A percentile compares a stretch with the other conserved stretches of the same genome.
phyloP scores from a whole-genome alignment of 2,113 vertebrate species.

The Anoura caudifer region DNA sequence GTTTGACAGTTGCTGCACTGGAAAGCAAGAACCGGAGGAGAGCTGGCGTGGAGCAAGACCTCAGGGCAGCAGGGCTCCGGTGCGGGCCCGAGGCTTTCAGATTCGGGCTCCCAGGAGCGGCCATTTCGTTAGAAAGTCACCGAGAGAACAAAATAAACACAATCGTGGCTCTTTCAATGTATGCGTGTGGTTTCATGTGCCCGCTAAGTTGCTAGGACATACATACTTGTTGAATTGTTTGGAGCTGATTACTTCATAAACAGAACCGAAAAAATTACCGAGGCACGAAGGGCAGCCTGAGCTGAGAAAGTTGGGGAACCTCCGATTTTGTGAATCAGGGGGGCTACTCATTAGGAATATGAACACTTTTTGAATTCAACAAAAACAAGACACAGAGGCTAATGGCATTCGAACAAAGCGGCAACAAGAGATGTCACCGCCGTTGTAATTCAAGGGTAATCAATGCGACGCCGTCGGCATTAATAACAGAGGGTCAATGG shows the following conservation, averaged over 20 bases:
- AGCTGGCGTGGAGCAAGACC: not conserved
- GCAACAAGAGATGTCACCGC: conserved; percentile 70
- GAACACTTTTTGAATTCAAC: conserved; percentile 61
- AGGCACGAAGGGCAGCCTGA: rapidly evolving
- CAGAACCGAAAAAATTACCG: not conserved
- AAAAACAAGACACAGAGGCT: conserved; percentile 58
- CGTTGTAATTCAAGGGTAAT: conserved; percentile 88
- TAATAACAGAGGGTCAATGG: conserved; percentile 89
- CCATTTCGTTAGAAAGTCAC: not conserved
- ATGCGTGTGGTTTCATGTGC: not conserved
- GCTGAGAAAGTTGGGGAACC: not conserved
- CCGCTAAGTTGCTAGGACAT: not conserved
- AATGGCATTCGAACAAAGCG: conserved; percentile 45
- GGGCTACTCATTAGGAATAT: not conserved
- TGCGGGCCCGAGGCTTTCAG: not conserved
- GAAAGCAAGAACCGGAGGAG: not conserved
- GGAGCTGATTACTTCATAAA: not conserved
- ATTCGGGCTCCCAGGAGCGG: not conserved
- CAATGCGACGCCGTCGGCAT: conserved; percentile 85
- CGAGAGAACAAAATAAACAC: not conserved
- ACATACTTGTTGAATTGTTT: not conserved
- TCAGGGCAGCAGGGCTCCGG: not conserved
- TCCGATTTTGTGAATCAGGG: not conserved
- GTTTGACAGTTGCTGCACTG: not conserved
- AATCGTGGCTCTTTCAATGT: not conserved